phyloP scores from a whole-genome alignment of 2,113 vertebrate genomes.

The Caracal caracal region DNA sequence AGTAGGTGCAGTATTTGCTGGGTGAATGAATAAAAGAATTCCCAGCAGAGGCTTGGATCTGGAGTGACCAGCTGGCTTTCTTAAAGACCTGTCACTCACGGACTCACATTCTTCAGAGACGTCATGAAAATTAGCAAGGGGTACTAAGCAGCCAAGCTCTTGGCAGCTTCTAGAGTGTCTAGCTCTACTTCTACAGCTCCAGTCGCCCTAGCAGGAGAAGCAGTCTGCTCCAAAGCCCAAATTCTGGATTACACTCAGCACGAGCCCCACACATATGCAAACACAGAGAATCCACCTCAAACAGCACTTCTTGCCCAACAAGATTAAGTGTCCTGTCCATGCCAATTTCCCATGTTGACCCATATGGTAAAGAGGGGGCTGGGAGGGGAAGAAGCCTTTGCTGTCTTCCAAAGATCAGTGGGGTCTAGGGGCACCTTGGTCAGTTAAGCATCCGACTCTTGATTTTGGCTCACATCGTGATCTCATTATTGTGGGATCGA shows the following conservation, averaged over 20 bases:
- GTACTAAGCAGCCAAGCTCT: not conserved
- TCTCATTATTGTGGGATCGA: too few species aligned
- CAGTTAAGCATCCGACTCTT: too few species aligned
- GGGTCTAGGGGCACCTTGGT: not conserved
- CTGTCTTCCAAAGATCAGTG: not conserved
- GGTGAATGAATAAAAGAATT: not conserved
- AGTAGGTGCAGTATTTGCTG: not conserved
- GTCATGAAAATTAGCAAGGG: not conserved
- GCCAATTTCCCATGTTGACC: not conserved
- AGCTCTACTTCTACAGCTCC: not conserved
- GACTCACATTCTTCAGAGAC: not conserved
- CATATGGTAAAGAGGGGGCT: not conserved
- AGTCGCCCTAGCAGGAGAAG: not conserved
- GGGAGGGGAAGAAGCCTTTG: not conserved
- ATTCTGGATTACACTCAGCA: not conserved
- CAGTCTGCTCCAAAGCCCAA: not conserved
- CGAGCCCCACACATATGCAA: not conserved
- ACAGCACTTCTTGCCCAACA: not conserved
- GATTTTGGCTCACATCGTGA: too few species aligned
- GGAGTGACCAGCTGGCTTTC: not conserved
- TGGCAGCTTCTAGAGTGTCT: not conserved
- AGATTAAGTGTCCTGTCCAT: not conserved
- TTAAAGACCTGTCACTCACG: not conserved
- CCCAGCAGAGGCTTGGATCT: not conserved
- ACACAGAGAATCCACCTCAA: not conserved